Percentiles rank a stretch among this genome's conserved stretches.
These are phyloP conservation scores for Parapsyche elsis DNA, from an alignment of 1,140 invertebrate species.

Conservation along the genomic window DNA sequence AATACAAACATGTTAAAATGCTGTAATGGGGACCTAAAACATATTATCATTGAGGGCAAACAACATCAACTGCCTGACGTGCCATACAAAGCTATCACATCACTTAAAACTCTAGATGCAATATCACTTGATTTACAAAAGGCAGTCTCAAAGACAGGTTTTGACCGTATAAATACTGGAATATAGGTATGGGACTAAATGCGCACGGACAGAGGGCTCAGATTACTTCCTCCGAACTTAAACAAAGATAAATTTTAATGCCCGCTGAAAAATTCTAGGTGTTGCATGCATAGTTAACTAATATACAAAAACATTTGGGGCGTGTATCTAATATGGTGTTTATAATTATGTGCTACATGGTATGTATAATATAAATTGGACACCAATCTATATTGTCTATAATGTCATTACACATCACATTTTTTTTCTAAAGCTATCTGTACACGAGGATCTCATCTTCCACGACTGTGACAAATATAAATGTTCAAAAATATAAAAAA, in stretches of 20 bases:
- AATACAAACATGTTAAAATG: slow-evolving; percentile 65
- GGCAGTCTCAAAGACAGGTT: slow-evolving; percentile 66
- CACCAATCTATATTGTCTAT: slow-evolving; percentile 69
- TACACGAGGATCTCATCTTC: slow-evolving; percentile 58
- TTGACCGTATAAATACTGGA: slow-evolving; percentile 66
- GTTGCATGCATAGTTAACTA: slow-evolving; percentile 31
- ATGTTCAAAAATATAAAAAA: slow-evolving; percentile 4
- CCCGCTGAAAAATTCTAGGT: slow-evolving; percentile 13
- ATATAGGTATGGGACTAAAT: slow-evolving; percentile 32
- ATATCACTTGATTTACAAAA: slow-evolving; percentile 63
- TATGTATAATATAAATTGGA: slow-evolving; percentile 64
- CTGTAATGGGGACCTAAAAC: slow-evolving; percentile 53
- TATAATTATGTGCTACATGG: slow-evolving; percentile 46
- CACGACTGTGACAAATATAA: slow-evolving; percentile 6
- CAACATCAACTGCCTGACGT: slow-evolving; percentile 58
- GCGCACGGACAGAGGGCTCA: slow-evolving; percentile 24
- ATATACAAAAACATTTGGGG: slow-evolving; percentile 17
- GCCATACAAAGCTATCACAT: slow-evolving; percentile 36
- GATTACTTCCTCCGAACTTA: not conserved
- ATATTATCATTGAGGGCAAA: slow-evolving; percentile 50
- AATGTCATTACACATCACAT: slow-evolving; percentile 68
- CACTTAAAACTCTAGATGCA: slow-evolving; percentile 41
- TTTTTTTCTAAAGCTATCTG: slow-evolving; percentile 68
- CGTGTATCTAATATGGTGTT: slow-evolving; percentile 37
- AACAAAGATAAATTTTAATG: not conserved